A percentile compares a stretch with the other conserved stretches of the same genome.
Conservation (phyloP, 2,888 invertebrate species). For the Neelides folsomi region DNA sequence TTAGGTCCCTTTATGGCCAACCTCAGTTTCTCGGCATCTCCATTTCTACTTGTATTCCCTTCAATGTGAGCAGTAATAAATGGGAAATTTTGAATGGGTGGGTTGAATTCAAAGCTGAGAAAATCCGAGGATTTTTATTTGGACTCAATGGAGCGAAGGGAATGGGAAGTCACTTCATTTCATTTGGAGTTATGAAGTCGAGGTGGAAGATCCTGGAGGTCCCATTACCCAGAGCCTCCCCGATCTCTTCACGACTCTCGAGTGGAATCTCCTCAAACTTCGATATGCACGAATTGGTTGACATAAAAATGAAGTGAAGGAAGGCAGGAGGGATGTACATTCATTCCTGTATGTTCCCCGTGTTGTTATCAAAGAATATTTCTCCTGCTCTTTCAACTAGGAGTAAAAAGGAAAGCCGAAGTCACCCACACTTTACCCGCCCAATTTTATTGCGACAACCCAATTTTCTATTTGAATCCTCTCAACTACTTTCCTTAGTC, state of each 20-base stretch:
- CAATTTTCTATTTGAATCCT: slow-evolving; percentile 5
- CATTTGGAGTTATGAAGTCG: slow-evolving; percentile 2
- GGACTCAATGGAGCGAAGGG: slow-evolving; percentile 27
- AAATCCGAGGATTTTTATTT: slow-evolving; percentile 25
- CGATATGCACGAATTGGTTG: slow-evolving; percentile 16
- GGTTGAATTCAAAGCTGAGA: slow-evolving; percentile 5
- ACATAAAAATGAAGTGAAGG: slow-evolving; percentile 8
- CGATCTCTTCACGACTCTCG: not conserved
- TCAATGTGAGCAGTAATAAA: not conserved
- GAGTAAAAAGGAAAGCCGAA: not conserved
- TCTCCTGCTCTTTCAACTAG: not conserved
- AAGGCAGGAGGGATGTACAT: not conserved
- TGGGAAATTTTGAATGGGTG: not conserved
- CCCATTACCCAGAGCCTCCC: not conserved
- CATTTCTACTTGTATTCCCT: too few species aligned
- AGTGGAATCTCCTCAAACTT: slow-evolving; percentile 5
- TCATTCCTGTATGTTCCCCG: not conserved
- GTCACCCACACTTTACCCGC: not conserved
- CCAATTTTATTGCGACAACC: slow-evolving; percentile 9
- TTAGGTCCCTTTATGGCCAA: too few species aligned
- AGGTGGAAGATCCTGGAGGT: not conserved
- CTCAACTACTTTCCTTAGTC: not conserved
- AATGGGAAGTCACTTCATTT: slow-evolving; percentile 18
- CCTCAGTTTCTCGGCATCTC: too few species aligned
- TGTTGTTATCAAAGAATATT: not conserved